These are phyloP conservation scores for Cervus canadensis DNA, from an alignment of 2,113 vertebrate species.

Conservation along the genomic window DNA sequence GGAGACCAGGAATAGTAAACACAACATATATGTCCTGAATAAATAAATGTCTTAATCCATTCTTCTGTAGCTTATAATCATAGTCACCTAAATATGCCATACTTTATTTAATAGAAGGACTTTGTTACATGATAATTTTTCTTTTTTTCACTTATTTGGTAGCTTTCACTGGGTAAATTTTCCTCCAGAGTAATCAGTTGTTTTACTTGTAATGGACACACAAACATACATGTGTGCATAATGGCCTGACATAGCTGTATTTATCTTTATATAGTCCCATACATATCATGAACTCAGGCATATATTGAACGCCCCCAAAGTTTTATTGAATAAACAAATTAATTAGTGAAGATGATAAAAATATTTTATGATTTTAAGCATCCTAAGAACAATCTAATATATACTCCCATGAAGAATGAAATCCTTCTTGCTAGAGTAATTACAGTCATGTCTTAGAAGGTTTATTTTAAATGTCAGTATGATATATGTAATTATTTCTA, in stretches of 20 bases:
- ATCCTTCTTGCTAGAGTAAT: neutral
- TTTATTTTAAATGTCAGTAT: conserved; percentile 28
- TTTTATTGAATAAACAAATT: neutral
- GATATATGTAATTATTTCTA: neutral
- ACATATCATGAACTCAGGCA: neutral
- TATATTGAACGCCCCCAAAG: neutral
- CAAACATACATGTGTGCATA: neutral
- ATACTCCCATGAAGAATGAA: neutral
- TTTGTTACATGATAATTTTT: neutral
- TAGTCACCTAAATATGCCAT: neutral
- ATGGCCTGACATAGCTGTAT: neutral
- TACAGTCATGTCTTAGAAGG: neutral
- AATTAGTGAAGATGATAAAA: neutral
- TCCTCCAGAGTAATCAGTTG: neutral
- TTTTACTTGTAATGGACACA: neutral
- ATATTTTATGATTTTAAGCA: neutral
- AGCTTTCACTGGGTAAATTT: neutral
- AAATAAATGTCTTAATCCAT: neutral
- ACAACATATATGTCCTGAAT: neutral
- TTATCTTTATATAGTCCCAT: neutral
- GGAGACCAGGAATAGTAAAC: neutral
- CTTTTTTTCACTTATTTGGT: neutral
- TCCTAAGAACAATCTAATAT: neutral
- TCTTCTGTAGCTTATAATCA: neutral
- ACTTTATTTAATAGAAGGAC: neutral